Evolutionary conservation across 2,888 invertebrate genomes (phyloP).

Genomic region (Brachypalpus laphriformis): DNA sequence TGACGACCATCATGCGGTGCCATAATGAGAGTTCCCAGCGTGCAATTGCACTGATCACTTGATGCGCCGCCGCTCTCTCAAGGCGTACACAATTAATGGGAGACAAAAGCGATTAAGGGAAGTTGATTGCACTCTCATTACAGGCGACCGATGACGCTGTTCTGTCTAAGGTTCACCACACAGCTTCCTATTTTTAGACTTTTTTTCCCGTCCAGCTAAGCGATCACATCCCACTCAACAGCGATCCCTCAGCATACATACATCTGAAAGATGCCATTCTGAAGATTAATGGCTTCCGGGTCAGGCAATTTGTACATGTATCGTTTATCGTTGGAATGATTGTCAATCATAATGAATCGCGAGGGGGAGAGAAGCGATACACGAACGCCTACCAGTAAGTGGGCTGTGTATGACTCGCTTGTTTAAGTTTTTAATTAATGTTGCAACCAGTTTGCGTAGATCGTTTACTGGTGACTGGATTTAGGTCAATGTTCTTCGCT

Average conservation of each 20-base stretch:
- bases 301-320: background rate
- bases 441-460: constrained; percentile 20
- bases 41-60: constrained; percentile 34
- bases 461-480: background rate
- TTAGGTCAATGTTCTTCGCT: constrained; percentile 40
- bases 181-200: constrained; percentile 10
- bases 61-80: constrained; percentile 9
- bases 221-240: background rate
- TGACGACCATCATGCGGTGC: constrained; percentile 4
- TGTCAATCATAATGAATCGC: constrained; percentile 26
- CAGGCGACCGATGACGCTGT: background rate
- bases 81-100: constrained; percentile 6
- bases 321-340: constrained; percentile 4
- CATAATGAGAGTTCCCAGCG: constrained; percentile 23
- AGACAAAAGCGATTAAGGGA: constrained; percentile 6
- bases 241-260: background rate
- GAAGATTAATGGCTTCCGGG: constrained; percentile 54
- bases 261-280: constrained; percentile 11
- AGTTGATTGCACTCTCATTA: constrained; percentile 27
- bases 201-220: background rate
- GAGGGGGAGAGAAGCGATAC: background rate
- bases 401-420: background rate
- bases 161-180: constrained; percentile 11
- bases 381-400: background rate
- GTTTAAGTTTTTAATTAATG: background rate